phyloP scores from a whole-genome alignment of 2,113 vertebrate species.

The Xiphias gladius region DNA sequence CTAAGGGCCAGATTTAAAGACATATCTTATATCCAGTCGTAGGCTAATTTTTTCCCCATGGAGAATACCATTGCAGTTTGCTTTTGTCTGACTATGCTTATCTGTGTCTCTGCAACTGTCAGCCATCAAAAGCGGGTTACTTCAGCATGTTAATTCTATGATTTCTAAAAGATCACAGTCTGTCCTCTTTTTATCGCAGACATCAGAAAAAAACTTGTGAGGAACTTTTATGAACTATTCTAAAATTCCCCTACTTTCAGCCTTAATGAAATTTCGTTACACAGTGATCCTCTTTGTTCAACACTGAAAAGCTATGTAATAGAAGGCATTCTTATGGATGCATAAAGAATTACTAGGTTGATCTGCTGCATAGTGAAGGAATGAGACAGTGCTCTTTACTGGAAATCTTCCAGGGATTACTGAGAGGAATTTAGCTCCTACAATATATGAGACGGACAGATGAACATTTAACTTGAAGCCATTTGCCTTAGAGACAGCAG shows the following conservation, averaged over 20 bases:
- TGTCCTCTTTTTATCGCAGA: neutral
- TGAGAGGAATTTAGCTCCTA: neutral
- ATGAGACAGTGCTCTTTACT: constrained; percentile 10
- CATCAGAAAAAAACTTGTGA: neutral
- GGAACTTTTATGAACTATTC: neutral
- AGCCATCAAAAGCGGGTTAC: constrained; percentile 2
- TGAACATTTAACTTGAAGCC: neutral
- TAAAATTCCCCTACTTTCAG: neutral
- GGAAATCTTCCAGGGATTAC: constrained; percentile 18
- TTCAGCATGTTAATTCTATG: neutral
- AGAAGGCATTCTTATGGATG: neutral
- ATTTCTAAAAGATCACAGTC: too few relatives aligned
- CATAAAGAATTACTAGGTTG: neutral
- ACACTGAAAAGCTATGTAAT: neutral
- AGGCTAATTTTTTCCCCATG: constrained; percentile 4
- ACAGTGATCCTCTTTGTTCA: neutral
- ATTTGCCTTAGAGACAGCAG: neutral
- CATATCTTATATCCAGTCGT: neutral
- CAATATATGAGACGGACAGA: constrained; percentile 4
- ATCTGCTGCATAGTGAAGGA: constrained; percentile 7
- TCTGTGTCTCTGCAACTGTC: constrained; percentile 4
- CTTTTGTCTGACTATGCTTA: constrained; percentile 30
- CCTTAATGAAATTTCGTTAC: neutral
- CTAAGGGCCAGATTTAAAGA: constrained; percentile 13
- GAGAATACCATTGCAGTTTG: constrained; percentile 14